These are phyloP conservation scores for Drosophila ercepeae DNA, from an alignment of 1,140 invertebrate genomes.

Conservation along the genomic window DNA sequence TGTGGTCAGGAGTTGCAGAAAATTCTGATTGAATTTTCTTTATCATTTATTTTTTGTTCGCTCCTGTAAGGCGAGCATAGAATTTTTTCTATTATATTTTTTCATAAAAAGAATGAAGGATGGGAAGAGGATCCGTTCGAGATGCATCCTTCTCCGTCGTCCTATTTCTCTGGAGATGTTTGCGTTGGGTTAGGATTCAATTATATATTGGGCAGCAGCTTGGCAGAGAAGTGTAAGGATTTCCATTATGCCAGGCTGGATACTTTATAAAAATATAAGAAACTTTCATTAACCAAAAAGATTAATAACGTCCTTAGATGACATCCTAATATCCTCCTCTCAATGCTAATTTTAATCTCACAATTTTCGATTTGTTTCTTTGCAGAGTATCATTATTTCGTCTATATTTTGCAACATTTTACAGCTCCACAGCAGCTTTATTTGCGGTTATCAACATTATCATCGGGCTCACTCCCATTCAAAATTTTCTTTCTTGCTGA, in stretches of 20 bases:
- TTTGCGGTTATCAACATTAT: slow-evolving; percentile 51
- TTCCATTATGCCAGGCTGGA: neutral
- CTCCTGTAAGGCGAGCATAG: slow-evolving; percentile 35
- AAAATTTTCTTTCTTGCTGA: neutral
- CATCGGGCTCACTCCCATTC: slow-evolving; percentile 13
- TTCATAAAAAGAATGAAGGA: no score
- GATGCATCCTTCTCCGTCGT: slow-evolving; percentile 37
- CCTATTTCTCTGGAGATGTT: slow-evolving; percentile 75
- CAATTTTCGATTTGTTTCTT: neutral
- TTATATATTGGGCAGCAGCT: slow-evolving; percentile 58
- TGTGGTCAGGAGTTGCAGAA: slow-evolving; percentile 46
- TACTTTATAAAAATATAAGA: no score
- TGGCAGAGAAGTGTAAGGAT: slow-evolving; percentile 19
- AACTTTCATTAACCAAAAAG: no score
- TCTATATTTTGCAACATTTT: neutral
- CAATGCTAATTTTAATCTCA: neutral
- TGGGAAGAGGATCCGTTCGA: slow-evolving; percentile 4
- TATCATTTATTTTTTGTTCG: slow-evolving; percentile 34
- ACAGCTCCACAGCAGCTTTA: slow-evolving; percentile 6
- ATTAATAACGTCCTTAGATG: no score
- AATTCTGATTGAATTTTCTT: slow-evolving; percentile 74
- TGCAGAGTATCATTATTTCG: neutral
- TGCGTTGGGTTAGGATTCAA: slow-evolving; percentile 74
- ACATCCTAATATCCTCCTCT: neutral
- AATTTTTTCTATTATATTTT: slow-evolving; percentile 62